Evolutionary conservation across 2,888 invertebrate species (phyloP), one percentile per base, ranked within the genome.

Genomic region (Chloroclystis v-ata): DNA sequence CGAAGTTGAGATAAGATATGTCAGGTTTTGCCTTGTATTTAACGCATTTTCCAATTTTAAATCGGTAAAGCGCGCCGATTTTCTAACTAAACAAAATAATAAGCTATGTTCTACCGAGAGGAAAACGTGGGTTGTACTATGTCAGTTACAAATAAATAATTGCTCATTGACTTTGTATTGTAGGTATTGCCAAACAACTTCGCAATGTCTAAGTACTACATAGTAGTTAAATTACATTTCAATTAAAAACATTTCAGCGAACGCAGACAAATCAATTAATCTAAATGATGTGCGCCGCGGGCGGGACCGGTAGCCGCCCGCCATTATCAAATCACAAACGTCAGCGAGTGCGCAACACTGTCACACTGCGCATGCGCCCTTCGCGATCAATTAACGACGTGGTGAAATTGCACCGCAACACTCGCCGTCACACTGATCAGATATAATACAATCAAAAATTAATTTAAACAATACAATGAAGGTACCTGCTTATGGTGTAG

Each of bases 321-420:
- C 40, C 47, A 39, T 38, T 25, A 9, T 13, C 11, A 33, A 24
- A 38, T 20, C 28, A 30, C 12, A 16, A 11, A 12, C 14, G 35
- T 30, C 42, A 26, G 12, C 33, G 20, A 30, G n/a, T 33, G 28
- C 38, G 46, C 50, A 39, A 46, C 41, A 32, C 28, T 43, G 45
- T 26, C 25, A 12, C 38, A 12, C 38, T 37, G 29, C 7, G 30
- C 29, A 2, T 20, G 33, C 39, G 44, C 37, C 43, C 49, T 49
- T 42, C 33, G 28, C 35, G 33, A 46, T 42, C 30, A 42, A 45
- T 46, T 28, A 41, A 40, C 9, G 7, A 5, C 10, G 20, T 46
- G 46, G 28, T 26, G 39, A 43, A 46, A 46, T 43, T 38, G 11
- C 45, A 39, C 20, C 13, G 43, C 42, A 45, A 37, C 38, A 33